Conservation (phyloP, 2,888 invertebrate species). For the Cantharis rustica region DNA sequence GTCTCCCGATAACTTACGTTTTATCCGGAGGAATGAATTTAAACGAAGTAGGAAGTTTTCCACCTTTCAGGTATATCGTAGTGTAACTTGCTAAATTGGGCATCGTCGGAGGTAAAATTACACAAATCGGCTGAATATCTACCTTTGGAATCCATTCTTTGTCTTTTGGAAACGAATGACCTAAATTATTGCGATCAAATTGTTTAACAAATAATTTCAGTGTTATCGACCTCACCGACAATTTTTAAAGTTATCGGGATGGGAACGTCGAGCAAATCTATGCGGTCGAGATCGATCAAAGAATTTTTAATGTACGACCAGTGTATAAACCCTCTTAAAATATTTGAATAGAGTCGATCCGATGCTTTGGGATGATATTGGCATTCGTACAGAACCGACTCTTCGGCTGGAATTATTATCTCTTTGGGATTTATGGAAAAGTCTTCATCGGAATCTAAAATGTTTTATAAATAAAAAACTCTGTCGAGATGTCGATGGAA, state of each 20-base stretch:
- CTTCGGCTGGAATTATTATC: constrained; percentile 39
- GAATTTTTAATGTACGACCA: constrained; percentile 36
- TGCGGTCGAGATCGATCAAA: neutral
- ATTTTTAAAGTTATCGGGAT: constrained; percentile 42
- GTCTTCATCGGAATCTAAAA: constrained; percentile 42
- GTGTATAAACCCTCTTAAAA: constrained; percentile 45
- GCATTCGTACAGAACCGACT: constrained; percentile 49
- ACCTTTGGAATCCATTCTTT: constrained; percentile 44
- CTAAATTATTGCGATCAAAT: constrained; percentile 31
- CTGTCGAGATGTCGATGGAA: no score
- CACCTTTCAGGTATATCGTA: constrained; percentile 52
- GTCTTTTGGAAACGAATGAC: constrained; percentile 45
- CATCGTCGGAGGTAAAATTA: constrained; percentile 43
- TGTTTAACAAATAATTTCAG: neutral
- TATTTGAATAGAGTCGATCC: constrained; percentile 44
- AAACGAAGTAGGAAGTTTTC: constrained; percentile 54
- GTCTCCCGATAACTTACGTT: constrained; percentile 39
- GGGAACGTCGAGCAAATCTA: constrained; percentile 32
- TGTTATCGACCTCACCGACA: constrained; percentile 30
- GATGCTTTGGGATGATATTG: constrained; percentile 45
- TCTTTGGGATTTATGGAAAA: constrained; percentile 48
- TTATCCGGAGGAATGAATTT: constrained; percentile 53
- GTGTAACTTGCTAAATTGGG: constrained; percentile 44
- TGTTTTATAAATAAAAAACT: neutral
- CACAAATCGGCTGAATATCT: constrained; percentile 38